Base-by-base conservation (phyloP, 1,140 invertebrate genomes). In the Centruroides sculpturatus region DNA sequence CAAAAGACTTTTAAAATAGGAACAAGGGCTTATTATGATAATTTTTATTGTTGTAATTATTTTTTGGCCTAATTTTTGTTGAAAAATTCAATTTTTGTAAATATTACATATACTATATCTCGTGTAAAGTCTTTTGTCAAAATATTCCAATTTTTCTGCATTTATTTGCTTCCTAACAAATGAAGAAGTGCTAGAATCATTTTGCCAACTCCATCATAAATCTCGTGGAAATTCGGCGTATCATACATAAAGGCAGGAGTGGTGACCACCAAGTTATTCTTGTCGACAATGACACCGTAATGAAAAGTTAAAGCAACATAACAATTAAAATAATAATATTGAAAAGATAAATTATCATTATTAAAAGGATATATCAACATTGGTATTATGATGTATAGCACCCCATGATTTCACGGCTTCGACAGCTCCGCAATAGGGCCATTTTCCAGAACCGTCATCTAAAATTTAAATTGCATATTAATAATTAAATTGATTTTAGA, bases 211-310 rank as follows among this genome's bases (percentile, higher is more conserved):
- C 80, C 80, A 60, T 79, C 75, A 66, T 78, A 75, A 52, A 82
- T 69, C 59, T 81, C 76, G 58, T 77, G 73, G 46, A 76, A 74
- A 6, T 72, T 69, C 35, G 60, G 66, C 59, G 73, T 71, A 36
- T 78, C 71, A 62, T 79, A 81, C 78, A 83, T 79, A 71, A 76
- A 83, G 0, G 81, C 82, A 8, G 82, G 81, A 5, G 81, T 80
- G 11, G 78, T 80, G 9, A 80, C 76, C 41, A 83, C 71, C 47
- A 75, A 75, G 66, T 80, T 78, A 8, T 75, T 71, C 3, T 69
- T 67, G 68, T 81, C 81, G 41, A 75, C 68, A 35, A 75, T 72
- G 11, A 77, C 69, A 59, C 79, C 79, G 59, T 76, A 72, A 1
- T 7, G 51, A 53, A 7, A 53, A 53, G 51, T 36, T 34, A 53